phyloP scores from a whole-genome alignment of 2,797 vertebrate genomes.

The Chelonia mydas region DNA sequence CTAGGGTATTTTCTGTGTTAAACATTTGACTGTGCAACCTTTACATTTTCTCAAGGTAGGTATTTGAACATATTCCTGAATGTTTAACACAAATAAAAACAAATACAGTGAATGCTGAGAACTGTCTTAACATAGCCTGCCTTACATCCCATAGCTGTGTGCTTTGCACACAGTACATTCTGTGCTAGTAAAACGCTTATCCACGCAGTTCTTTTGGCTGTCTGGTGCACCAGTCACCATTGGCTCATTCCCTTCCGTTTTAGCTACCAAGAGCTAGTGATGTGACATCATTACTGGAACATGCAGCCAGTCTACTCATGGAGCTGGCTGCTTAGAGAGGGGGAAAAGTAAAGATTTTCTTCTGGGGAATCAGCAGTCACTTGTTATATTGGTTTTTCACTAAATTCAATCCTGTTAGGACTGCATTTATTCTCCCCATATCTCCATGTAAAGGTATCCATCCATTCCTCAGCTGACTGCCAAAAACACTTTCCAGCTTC shows the following conservation, averaged over 20 bases:
- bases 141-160: accelerated
- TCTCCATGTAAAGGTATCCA: accelerated
- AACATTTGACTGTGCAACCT: neutral
- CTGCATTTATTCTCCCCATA: accelerated
- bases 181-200: neutral
- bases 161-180: accelerated
- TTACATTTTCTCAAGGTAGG: accelerated
- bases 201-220: neutral
- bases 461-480: accelerated
- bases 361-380: neutral
- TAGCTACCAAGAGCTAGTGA: neutral
- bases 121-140: neutral
- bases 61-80: accelerated
- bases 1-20: accelerated
- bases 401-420: neutral
- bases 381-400: accelerated
- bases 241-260: neutral
- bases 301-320: neutral
- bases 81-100: accelerated
- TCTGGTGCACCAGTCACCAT: neutral
- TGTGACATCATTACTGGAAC: constrained; percentile 46
- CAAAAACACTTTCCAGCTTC: neutral
- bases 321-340: neutral
- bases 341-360: neutral
- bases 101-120: neutral